Conservation (phyloP, 2,888 invertebrate species). For the Cantharis flavilabris region DNA sequence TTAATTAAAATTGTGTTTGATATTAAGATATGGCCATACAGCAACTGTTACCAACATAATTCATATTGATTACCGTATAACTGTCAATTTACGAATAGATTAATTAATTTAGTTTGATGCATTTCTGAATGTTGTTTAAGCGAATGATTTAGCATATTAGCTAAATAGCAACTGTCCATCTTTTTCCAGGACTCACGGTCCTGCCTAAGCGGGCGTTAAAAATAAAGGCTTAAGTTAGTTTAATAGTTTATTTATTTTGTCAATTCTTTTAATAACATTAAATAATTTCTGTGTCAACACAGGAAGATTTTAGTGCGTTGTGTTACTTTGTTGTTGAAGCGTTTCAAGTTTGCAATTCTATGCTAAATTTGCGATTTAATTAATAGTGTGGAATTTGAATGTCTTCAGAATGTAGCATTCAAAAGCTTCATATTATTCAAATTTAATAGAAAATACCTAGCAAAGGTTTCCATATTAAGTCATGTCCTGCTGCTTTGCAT, state of each 20-base stretch:
- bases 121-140: background rate
- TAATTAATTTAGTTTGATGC: background rate
- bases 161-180: background rate
- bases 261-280: background rate
- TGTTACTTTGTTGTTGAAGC: background rate
- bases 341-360: background rate
- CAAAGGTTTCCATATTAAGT: conserved; percentile 12
- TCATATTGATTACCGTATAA: background rate
- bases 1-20: background rate
- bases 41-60: background rate
- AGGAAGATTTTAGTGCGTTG: background rate
- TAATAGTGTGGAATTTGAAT: conserved; percentile 5
- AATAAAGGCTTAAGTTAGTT: background rate
- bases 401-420: conserved; percentile 8
- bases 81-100: background rate
- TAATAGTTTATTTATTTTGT: background rate
- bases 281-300: background rate
- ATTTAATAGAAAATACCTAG: conserved; percentile 16
- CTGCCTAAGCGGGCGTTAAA: background rate
- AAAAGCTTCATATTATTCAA: conserved; percentile 16
- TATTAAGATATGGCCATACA: background rate
- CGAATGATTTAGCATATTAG: background rate
- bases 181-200: background rate
- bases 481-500: conserved; percentile 19
- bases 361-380: background rate